phyloP scores from a whole-genome alignment of 1,140 invertebrate species.

The Latrodectus geometricus region DNA sequence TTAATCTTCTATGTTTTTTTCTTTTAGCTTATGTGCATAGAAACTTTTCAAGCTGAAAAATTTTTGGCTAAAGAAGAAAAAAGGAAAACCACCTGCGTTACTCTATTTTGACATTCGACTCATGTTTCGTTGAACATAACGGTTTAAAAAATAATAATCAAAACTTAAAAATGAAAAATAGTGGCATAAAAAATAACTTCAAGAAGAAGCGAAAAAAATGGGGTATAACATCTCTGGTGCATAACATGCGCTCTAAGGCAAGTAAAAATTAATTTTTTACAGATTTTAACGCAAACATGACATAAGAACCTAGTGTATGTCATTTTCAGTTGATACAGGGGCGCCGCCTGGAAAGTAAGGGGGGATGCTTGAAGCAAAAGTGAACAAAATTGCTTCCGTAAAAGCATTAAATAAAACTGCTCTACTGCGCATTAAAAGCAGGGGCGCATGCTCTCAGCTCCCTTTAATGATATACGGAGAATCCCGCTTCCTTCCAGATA shows the following conservation, averaged over 20 bases:
- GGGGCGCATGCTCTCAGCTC: not conserved
- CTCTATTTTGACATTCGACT: slow-evolving; percentile 3
- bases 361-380: not conserved
- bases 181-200: not conserved
- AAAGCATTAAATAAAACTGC: not conserved
- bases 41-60: too few species aligned
- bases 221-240: not conserved
- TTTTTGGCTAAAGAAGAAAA: not conserved
- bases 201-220: not conserved
- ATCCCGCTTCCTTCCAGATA: not conserved
- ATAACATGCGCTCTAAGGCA: not conserved
- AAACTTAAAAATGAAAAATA: not conserved
- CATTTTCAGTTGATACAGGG: not conserved
- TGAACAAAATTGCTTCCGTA: not conserved
- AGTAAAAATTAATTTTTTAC: not conserved
- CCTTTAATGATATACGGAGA: slow-evolving; percentile 19
- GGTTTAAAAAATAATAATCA: not conserved
- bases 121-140: not conserved
- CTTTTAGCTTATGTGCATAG: too few species aligned
- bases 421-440: slow-evolving; percentile 12
- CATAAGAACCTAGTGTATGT: not conserved
- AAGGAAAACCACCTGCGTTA: slow-evolving; percentile 5
- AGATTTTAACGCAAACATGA: not conserved
- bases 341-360: not conserved
- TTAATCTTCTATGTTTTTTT: not conserved